Conservation (phyloP, 2,113 vertebrate genomes). For the Mobula birostris region DNA sequence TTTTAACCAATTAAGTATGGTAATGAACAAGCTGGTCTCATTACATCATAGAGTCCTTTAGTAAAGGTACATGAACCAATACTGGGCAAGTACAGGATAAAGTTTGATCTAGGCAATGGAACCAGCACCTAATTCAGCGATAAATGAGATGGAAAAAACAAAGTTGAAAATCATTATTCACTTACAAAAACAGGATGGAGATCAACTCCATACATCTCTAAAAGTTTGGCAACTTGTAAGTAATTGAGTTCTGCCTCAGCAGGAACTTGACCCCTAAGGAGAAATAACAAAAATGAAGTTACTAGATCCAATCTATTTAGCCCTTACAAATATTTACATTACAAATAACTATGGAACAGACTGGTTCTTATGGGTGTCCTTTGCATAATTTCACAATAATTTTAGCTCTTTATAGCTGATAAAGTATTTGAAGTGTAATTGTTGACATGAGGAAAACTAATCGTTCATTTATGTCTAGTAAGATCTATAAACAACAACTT, state of each 20-base stretch:
- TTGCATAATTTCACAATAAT: background rate
- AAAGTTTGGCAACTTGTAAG: slow-evolving; percentile 69
- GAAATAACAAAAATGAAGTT: background rate
- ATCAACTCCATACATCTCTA: slow-evolving; percentile 89
- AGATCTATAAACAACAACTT: background rate
- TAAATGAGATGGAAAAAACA: background rate
- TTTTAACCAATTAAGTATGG: too few relatives aligned
- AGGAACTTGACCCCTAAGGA: slow-evolving; percentile 67
- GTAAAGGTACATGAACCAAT: background rate
- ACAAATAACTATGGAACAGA: background rate
- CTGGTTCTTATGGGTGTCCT: background rate
- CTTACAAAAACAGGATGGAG: slow-evolving; percentile 84
- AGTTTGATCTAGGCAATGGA: background rate
- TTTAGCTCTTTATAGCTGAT: background rate
- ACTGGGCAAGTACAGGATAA: background rate
- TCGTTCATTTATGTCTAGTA: background rate
- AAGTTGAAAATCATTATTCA: background rate
- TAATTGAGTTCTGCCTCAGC: slow-evolving; percentile 75
- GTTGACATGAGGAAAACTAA: background rate
- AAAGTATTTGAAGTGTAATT: background rate
- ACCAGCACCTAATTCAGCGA: background rate
- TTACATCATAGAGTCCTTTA: background rate
- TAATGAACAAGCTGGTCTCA: too few relatives aligned
- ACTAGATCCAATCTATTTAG: background rate
- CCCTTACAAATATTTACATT: background rate